Evolutionary conservation across 2,113 vertebrate species (phyloP).

Genomic region (Malaclemys terrapin): DNA sequence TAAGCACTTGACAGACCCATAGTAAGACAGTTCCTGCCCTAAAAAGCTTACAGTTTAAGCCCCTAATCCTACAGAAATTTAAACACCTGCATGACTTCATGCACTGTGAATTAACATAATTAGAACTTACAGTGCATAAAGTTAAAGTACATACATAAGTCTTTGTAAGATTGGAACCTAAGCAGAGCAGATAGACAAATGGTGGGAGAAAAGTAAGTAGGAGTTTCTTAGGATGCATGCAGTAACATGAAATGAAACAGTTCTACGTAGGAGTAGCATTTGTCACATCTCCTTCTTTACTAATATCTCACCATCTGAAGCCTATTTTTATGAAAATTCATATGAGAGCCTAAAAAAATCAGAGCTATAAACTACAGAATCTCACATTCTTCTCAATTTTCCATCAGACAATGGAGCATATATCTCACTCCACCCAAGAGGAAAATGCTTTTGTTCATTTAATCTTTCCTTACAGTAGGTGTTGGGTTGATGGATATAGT

Average conservation of each 20-base stretch:
- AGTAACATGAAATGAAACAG: neutral
- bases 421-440: neutral
- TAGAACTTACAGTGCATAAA: fast-evolving
- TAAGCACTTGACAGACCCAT: neutral
- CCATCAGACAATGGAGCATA: fast-evolving
- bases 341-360: neutral
- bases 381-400: fast-evolving
- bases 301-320: neutral
- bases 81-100: neutral
- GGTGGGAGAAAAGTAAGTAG: neutral
- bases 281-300: neutral
- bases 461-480: neutral
- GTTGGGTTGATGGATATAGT: neutral
- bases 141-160: neutral
- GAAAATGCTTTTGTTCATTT: neutral
- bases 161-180: neutral
- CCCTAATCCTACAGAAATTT: neutral
- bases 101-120: neutral
- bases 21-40: neutral
- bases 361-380: fast-evolving
- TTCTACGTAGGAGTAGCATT: neutral
- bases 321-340: slow-evolving; percentile 39
- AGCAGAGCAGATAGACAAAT: neutral
- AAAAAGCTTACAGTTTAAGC: neutral
- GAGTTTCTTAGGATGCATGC: neutral